Base-by-base conservation (phyloP, 92 coral and sea anemone species). In the Metridium senile region DNA sequence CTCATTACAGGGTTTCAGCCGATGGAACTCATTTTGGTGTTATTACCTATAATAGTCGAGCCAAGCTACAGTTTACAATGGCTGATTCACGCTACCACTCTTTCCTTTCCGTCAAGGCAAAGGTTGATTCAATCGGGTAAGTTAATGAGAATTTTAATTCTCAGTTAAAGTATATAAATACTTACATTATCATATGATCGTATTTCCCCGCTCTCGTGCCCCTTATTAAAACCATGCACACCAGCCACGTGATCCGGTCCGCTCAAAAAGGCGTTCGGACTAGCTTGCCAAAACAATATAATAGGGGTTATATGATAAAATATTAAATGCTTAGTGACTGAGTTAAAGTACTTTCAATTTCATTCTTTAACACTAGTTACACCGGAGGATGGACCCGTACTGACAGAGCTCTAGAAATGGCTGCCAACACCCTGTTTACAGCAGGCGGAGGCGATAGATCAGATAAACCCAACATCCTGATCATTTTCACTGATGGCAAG, bases 331-430 rank as follows among this genome's bases (percentile, higher is more conserved):
- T n/a, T n/a, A n/a, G n/a, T n/a, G n/a, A n/a, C n/a, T n/a, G n/a
- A n/a, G n/a, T n/a, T n/a, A n/a, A n/a, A n/a, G n/a, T n/a, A n/a
- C n/a, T n/a, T n/a, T n/a, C n/a, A n/a, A n/a, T n/a, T n/a, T n/a
- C n/a, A n/a, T n/a, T n/a, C n/a, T n/a, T n/a, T n/a, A n/a, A n/a
- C n/a, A n/a, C 49, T 73, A 82, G 86, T 26, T 91, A 81, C 76
- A 85, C 87, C 0, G 88, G 90, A 33, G 76, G 81, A 0, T 91
- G 97, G 97, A 91, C 97, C 21, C 97, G 97, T 8, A 91, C 97
- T 0, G 97, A 91, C 63, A 80, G 64, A 26, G 97, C 97, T 6
- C 29, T 71, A 17, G 84, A 80, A 18, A 83, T 90, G 91, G 95
- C 95, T 21, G 78, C 84, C 19, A 71, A 25, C 18, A 27, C 70